Conservation (phyloP, 2,888 invertebrate species). For the Platycnemis pennipes region DNA sequence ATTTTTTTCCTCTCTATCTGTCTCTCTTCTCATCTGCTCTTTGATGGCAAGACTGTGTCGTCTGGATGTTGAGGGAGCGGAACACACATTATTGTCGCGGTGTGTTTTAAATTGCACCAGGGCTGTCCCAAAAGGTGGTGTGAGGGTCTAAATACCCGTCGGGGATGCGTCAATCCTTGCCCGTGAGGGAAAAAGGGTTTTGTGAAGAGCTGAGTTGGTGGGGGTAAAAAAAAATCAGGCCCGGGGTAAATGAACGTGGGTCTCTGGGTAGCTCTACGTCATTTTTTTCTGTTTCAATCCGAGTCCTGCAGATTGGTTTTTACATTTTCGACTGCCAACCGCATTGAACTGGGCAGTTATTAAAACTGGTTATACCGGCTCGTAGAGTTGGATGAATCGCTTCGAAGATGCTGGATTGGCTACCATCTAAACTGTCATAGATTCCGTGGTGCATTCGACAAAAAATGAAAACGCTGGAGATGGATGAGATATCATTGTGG, state of each 20-base stretch:
- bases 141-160: not conserved
- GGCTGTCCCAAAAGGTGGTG: not conserved
- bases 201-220: not conserved
- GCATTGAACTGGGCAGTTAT: not conserved
- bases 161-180: not conserved
- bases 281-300: not conserved
- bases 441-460: too few relatives aligned
- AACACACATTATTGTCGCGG: conserved; percentile 12
- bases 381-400: not conserved
- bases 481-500: too few relatives aligned
- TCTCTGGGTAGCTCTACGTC: not conserved
- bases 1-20: not conserved
- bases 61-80: not conserved
- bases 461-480: too few relatives aligned
- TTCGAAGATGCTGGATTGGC: not conserved
- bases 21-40: not conserved
- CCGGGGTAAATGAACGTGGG: not conserved
- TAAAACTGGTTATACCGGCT: not conserved
- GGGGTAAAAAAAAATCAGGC: not conserved
- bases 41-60: not conserved
- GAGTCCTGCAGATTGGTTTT: not conserved
- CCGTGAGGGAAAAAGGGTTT: not conserved
- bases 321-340: not conserved
- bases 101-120: not conserved
- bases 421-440: too few relatives aligned